These are phyloP conservation scores for Pleuronectes platessa DNA, from an alignment of 2,113 vertebrate genomes.

Conservation along the genomic window DNA sequence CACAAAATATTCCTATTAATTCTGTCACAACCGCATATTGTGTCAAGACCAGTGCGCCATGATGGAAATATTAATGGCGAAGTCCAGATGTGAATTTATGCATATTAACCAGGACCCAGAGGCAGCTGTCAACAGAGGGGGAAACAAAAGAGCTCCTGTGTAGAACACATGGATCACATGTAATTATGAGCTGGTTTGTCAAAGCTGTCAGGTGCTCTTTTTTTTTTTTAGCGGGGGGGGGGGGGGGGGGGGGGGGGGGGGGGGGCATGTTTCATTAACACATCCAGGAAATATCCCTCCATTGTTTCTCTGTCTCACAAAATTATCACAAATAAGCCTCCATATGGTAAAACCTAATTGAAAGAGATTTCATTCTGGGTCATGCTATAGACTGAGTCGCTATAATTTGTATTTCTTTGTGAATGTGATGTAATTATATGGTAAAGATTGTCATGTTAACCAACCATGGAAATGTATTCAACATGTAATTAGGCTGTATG, in stretches of 20 bases:
- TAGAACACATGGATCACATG: constrained; percentile 7
- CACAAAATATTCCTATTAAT: background rate
- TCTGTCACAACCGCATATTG: constrained; percentile 2
- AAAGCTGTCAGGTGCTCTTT: constrained; percentile 11
- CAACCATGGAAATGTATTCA: background rate
- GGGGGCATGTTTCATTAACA: constrained; percentile 18
- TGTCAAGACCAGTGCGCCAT: background rate
- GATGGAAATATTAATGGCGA: constrained; percentile 11
- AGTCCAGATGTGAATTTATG: constrained; percentile 20
- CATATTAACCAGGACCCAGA: constrained; percentile 31
- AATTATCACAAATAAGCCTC: background rate
- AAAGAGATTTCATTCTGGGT: background rate
- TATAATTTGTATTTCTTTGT: background rate
- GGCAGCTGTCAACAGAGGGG: constrained; percentile 47
- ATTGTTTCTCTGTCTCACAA: too few species aligned
- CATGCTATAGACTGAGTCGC: background rate
- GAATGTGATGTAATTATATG: background rate
- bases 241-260: background rate
- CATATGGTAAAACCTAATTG: background rate
- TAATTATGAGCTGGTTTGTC: constrained; percentile 27
- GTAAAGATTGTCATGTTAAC: background rate
- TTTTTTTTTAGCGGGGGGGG: background rate
- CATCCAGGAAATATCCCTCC: background rate
- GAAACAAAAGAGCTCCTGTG: constrained; percentile 27
- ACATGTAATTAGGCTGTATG: background rate